Evolutionary conservation across 1,140 invertebrate species (phyloP).

Genomic region (Protaetia brevitarsis): DNA sequence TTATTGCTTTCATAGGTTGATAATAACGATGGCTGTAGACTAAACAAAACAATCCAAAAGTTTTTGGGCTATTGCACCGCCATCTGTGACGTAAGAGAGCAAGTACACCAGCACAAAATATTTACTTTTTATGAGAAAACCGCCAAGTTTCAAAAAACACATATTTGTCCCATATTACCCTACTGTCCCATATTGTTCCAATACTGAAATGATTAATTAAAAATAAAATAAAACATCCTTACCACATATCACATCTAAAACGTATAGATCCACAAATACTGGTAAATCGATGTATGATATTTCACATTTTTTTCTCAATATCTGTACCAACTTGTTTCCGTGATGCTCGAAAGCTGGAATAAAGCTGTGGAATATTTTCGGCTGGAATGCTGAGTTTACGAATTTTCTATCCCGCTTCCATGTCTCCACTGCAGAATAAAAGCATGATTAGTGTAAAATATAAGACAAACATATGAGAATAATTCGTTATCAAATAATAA

Average conservation of each 20-base stretch:
- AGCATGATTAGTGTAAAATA: background rate
- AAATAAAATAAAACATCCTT: constrained; percentile 41
- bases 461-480: background rate
- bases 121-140: too few species aligned
- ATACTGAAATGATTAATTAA: background rate
- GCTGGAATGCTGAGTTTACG: constrained; percentile 78
- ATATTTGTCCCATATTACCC: too few species aligned
- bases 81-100: too few species aligned
- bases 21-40: too few species aligned
- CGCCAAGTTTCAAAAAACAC: too few species aligned
- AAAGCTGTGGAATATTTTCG: constrained; percentile 74
- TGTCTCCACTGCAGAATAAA: constrained; percentile 27
- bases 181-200: too few species aligned
- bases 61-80: too few species aligned
- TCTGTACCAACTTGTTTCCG: constrained; percentile 59
- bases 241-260: constrained; percentile 82
- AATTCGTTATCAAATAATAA: too few species aligned
- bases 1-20: too few species aligned
- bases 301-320: constrained; percentile 45
- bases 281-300: constrained; percentile 60
- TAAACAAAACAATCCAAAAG: too few species aligned
- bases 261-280: constrained; percentile 61
- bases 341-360: constrained; percentile 73
- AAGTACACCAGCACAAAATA: too few species aligned
- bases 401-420: constrained; percentile 71